phyloP scores from a whole-genome alignment of 1,140 invertebrate species.

The Mactra quadrangularis region DNA sequence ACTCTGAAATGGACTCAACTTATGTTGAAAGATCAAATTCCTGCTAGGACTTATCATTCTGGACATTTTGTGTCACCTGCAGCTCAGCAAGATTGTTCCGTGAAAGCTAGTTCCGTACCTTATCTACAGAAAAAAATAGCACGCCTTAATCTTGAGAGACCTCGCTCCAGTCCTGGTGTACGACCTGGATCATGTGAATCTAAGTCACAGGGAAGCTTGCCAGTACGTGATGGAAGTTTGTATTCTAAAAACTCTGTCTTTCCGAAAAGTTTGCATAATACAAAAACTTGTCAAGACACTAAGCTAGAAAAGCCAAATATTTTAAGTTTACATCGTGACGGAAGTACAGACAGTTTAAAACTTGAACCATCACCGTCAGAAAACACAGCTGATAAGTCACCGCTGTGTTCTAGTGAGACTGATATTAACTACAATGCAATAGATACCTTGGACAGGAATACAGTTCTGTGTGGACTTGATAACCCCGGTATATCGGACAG shows the following conservation, averaged over 20 bases:
- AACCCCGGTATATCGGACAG: conserved; percentile 58
- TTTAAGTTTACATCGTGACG: background rate
- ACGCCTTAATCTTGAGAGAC: conserved; percentile 41
- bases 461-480: conserved; percentile 42
- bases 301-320: conserved; percentile 6
- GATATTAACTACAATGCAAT: conserved; percentile 37
- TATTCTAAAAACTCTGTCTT: background rate
- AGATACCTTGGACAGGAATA: conserved; percentile 42
- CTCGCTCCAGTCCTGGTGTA: conserved; percentile 51
- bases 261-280: background rate
- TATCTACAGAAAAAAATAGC: conserved; percentile 59
- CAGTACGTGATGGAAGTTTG: conserved; percentile 2
- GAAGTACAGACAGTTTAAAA: conserved; percentile 44
- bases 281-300: background rate
- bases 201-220: background rate
- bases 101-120: conserved; percentile 52
- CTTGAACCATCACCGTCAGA: conserved; percentile 39
- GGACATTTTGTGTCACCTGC: conserved; percentile 28
- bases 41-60: conserved; percentile 33
- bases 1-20: conserved; percentile 51
- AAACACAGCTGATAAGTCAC: conserved; percentile 48
- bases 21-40: conserved; percentile 7
- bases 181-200: conserved; percentile 9
- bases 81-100: background rate
- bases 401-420: conserved; percentile 22